Percentiles rank a stretch among this genome's conserved stretches.
Evolutionary conservation across 2,113 vertebrate genomes (phyloP).

Genomic region (Gobius niger): DNA sequence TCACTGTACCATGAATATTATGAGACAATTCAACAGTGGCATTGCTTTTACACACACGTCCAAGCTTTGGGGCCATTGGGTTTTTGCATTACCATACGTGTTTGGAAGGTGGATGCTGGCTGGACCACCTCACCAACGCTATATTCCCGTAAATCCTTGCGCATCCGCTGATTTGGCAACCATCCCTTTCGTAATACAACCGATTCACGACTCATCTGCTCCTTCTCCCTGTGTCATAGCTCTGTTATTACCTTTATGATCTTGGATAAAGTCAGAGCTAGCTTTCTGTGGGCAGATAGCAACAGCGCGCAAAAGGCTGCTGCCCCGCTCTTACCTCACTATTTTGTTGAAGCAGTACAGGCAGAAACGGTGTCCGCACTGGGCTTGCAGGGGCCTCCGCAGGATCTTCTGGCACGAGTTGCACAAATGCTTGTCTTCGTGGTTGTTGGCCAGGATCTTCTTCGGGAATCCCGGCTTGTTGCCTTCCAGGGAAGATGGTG

Average conservation of each 20-base stretch:
- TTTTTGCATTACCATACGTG: neutral
- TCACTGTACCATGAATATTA: too few species aligned
- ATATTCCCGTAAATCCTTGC: neutral
- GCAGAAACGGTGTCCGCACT: constrained; percentile 96
- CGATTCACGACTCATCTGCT: neutral
- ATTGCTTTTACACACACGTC: too few species aligned
- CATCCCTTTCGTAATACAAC: neutral
- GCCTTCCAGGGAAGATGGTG: constrained; percentile 87
- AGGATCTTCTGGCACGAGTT: constrained; percentile 89
- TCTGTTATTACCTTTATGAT: neutral
- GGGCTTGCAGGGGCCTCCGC: constrained; percentile 88
- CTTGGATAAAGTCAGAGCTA: neutral
- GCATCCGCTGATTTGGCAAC: neutral
- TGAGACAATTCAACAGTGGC: too few species aligned
- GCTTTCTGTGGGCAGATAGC: constrained; percentile 30
- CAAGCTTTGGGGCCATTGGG: neutral
- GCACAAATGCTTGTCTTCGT: constrained; percentile 94
- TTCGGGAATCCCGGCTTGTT: constrained; percentile 91
- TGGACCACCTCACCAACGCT: neutral
- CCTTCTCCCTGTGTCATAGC: neutral
- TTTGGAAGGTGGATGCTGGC: neutral
- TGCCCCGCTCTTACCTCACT: constrained; percentile 81
- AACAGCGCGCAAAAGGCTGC: constrained; percentile 8
- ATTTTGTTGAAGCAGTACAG: constrained; percentile 87
- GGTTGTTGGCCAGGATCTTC: constrained; percentile 86